A percentile compares a stretch with the other conserved stretches of the same genome.
Evolutionary conservation across 2,888 invertebrate genomes (phyloP).

Genomic region (Nomada fucata): DNA sequence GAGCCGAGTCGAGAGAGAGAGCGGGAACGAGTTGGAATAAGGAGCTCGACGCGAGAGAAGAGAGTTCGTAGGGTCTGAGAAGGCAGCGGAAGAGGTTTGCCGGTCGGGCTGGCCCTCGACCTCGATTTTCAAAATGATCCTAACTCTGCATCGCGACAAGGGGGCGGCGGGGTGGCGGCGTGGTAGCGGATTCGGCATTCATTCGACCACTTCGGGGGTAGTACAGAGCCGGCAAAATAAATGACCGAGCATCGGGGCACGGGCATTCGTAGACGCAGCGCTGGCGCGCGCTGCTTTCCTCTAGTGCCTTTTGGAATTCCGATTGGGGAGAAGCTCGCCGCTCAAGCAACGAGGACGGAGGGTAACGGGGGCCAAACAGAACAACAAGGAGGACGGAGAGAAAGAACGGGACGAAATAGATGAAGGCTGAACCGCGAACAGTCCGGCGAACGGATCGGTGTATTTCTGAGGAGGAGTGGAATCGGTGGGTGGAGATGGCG

Average conservation of each 20-base stretch:
- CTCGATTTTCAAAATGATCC: constrained; percentile 74
- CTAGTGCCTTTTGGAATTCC: constrained; percentile 75
- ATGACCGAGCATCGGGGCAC: constrained; percentile 74
- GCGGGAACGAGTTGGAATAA: constrained; percentile 60
- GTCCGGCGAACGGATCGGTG: constrained; percentile 61
- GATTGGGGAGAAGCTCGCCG: constrained; percentile 63
- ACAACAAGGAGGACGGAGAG: constrained; percentile 23
- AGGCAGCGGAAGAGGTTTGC: constrained; percentile 29
- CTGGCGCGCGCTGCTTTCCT: constrained; percentile 69
- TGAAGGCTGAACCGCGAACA: constrained; percentile 62
- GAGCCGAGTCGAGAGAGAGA: constrained; percentile 57
- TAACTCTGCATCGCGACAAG: constrained; percentile 69
- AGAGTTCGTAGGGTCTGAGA: constrained; percentile 27
- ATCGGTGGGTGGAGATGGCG: constrained; percentile 47
- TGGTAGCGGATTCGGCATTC: constrained; percentile 62
- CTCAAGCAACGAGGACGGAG: constrained; percentile 28
- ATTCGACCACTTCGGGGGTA: constrained; percentile 68
- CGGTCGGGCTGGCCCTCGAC: constrained; percentile 68
- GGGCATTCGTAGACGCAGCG: constrained; percentile 69
- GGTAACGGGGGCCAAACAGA: not conserved
- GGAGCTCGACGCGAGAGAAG: constrained; percentile 33
- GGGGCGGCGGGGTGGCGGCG: constrained; percentile 24
- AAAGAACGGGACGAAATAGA: constrained; percentile 45
- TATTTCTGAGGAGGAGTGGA: constrained; percentile 46
- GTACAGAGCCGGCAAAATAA: constrained; percentile 75